phyloP scores from a whole-genome alignment of 1,140 invertebrate species.

The Drosophila jambulina region DNA sequence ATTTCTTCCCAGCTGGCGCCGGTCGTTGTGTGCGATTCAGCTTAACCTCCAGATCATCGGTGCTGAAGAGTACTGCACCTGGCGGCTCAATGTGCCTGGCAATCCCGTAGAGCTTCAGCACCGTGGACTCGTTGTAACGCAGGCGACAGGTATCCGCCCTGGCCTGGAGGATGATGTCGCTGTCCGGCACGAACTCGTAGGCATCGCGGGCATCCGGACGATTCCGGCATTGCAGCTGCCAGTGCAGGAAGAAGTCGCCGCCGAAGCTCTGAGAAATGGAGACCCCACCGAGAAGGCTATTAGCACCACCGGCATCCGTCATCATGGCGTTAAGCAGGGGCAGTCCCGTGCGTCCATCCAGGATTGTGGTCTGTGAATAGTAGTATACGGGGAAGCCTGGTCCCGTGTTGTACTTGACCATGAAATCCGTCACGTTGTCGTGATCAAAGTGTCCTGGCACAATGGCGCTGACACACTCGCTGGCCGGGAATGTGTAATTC shows the following conservation, averaged over 20 bases:
- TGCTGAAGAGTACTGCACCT: conserved; percentile 89
- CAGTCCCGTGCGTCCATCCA: conserved; percentile 90
- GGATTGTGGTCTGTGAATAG: conserved; percentile 89
- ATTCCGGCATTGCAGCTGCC: conserved; percentile 82
- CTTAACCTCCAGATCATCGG: conserved; percentile 85
- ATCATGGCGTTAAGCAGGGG: conserved; percentile 88
- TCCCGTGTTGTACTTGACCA: conserved; percentile 92
- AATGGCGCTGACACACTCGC: conserved; percentile 89
- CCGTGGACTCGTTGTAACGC: conserved; percentile 89
- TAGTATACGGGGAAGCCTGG: conserved; percentile 92
- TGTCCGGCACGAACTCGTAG: conserved; percentile 88
- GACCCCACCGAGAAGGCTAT: conserved; percentile 84
- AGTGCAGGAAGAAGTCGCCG: conserved; percentile 83
- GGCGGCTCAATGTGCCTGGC: conserved; percentile 89
- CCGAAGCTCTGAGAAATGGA: conserved; percentile 83
- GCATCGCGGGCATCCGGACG: conserved; percentile 87
- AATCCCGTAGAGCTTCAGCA: conserved; percentile 89
- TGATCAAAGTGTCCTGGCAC: conserved; percentile 93
- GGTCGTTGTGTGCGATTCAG: conserved; percentile 78
- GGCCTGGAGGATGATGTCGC: conserved; percentile 88
- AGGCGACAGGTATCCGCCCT: conserved; percentile 90
- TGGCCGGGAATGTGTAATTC: conserved; percentile 89
- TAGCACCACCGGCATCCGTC: conserved; percentile 89
- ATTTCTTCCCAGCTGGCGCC: conserved; percentile 61
- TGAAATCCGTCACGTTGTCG: conserved; percentile 93